A percentile compares a stretch with the other conserved stretches of the same genome.
These are phyloP conservation scores for Sturnira hondurensis DNA, from an alignment of 2,113 vertebrate species.

Conservation along the genomic window DNA sequence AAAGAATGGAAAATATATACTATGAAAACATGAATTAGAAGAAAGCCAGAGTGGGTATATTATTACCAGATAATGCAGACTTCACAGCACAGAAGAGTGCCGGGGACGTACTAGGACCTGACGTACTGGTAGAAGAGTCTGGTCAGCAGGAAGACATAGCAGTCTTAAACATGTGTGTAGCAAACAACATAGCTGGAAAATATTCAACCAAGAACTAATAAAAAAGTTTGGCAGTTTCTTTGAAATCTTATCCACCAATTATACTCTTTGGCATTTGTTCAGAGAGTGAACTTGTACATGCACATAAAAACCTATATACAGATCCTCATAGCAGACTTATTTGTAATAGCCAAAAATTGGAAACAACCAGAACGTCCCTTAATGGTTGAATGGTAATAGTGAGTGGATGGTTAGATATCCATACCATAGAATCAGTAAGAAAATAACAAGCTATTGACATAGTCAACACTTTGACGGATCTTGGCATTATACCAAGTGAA, in stretches of 20 bases:
- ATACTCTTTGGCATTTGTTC: not conserved
- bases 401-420: not conserved
- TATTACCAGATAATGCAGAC: not conserved
- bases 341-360: not conserved
- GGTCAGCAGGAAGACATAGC: not conserved
- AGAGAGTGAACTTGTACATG: not conserved
- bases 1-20: not conserved
- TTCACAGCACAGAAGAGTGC: not conserved
- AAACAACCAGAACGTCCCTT: not conserved
- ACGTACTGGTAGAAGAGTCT: not conserved
- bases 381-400: not conserved
- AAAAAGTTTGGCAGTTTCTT: not conserved
- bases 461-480: not conserved
- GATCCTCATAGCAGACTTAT: not conserved
- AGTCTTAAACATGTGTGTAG: not conserved
- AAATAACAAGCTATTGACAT: not conserved
- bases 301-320: not conserved
- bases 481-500: not conserved
- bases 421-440: not conserved
- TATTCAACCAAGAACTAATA: not conserved
- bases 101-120: not conserved
- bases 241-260: not conserved
- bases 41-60: not conserved
- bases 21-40: not conserved
- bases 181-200: not conserved